Evolutionary conservation across 2,888 invertebrate genomes (phyloP), one percentile per base, ranked within the genome.

Genomic region (Cheilosia grossa): DNA sequence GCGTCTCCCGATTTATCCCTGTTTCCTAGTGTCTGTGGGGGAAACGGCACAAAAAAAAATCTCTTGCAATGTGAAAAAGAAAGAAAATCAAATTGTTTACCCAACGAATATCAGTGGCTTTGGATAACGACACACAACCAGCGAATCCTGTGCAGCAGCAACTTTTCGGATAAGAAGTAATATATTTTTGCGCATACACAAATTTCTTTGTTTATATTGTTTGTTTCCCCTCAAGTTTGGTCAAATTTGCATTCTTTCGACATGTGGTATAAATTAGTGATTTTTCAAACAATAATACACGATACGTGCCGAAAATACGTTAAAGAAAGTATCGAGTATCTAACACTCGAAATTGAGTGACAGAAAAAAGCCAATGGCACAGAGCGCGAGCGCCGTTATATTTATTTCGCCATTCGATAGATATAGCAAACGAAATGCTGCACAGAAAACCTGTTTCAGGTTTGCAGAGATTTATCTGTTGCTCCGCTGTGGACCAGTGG

Each of bases 211-310:
- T 51, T 37, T 40, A 24, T 63, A n/a, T 51, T 3, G 47, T 33
- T 17, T 13, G 47, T 72, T 67, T 47, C 58, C 51, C 82, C 42
- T 82, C 63, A 33, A 56, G 24, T 30, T 19, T 64, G n/a, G 53
- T 83, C 79, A 85, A 85, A 61, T 77, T 59, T 85, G 81, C 80
- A 85, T 77, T 80, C 63, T 27, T 59, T 61, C 66, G 37, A 58
- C 66, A 17, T 56, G 73, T 64, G 64, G 54, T 64, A 56, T 61
- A 64, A 56, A 56, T 69, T 69, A 47, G 44, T 21, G 53, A 72
- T 49, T 42, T 56, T 37, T 69, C 9, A 30, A 42, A 56, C 3
- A 21, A 19, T 15, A 33, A n/a, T 51, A 13, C 33, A 15, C 21
- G 37, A 27, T 53, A 53, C 47, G 42, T 56, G 54, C 53, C 33